A percentile compares a stretch with the other conserved stretches of the same genome.
Evolutionary conservation across 2,888 invertebrate species (phyloP).

Genomic region (Maniola hyperantus): DNA sequence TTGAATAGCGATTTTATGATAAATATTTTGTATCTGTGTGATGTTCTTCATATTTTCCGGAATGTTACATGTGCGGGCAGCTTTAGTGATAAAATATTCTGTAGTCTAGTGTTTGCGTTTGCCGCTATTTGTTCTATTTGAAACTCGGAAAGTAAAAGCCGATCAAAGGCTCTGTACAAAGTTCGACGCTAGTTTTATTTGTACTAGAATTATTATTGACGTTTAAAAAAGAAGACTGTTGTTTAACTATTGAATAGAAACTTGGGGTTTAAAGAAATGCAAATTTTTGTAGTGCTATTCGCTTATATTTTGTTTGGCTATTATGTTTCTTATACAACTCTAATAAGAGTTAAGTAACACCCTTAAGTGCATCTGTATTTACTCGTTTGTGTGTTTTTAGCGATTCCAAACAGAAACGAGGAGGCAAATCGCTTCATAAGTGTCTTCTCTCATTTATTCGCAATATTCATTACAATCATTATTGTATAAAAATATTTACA

Average conservation of each 20-base stretch:
- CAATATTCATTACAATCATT: too few relatives aligned
- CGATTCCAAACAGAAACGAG: too few relatives aligned
- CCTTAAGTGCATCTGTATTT: neutral
- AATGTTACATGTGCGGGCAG: conserved; percentile 1
- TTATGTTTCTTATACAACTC: neutral
- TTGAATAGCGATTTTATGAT: neutral
- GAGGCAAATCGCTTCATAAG: too few relatives aligned
- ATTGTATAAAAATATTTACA: too few relatives aligned
- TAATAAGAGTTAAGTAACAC: neutral
- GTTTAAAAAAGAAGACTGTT: conserved; percentile 13
- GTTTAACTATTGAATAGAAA: neutral
- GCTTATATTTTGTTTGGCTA: neutral
- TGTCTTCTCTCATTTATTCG: too few relatives aligned
- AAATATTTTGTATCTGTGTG: neutral
- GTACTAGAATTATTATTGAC: conserved; percentile 16
- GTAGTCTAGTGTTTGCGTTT: conserved; percentile 30
- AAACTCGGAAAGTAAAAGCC: conserved; percentile 28
- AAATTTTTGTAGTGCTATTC: neutral
- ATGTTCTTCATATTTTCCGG: neutral
- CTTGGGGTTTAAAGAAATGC: neutral
- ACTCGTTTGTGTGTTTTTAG: neutral
- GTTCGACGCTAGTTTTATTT: conserved; percentile 22
- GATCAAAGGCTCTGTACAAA: conserved; percentile 26
- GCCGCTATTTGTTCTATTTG: conserved; percentile 31
- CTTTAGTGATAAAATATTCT: conserved; percentile 31